These are phyloP conservation scores for Drosophila quasianomalipes DNA, from an alignment of 2,888 invertebrate genomes.

Conservation along the genomic window DNA sequence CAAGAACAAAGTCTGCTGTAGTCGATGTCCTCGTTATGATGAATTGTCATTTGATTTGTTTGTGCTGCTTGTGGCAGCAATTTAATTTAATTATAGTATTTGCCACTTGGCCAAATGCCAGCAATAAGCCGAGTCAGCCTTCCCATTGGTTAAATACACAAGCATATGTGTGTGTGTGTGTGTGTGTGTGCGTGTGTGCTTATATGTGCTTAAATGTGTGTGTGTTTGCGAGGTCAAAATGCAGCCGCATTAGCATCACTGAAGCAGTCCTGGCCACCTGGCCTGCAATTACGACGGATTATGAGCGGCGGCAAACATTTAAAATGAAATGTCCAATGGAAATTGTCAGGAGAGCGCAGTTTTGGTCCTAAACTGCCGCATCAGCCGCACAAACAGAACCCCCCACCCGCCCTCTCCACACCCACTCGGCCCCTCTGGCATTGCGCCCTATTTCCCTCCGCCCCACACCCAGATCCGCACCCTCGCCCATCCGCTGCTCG, in stretches of 20 bases:
- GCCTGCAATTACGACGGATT: conserved; percentile 71
- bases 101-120: conserved; percentile 83
- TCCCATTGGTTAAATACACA: conserved; percentile 59
- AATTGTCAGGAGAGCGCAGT: conserved; percentile 62
- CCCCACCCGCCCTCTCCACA: not conserved
- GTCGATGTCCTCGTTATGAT: conserved; percentile 62
- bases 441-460: not conserved
- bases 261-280: conserved; percentile 49
- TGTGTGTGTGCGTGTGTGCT: not conserved
- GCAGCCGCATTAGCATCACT: conserved; percentile 37
- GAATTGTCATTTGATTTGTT: conserved; percentile 82
- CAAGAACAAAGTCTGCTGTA: not conserved
- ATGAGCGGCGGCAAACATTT: conserved; percentile 74
- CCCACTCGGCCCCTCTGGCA: not conserved
- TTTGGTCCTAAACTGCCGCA: conserved; percentile 49
- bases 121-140: conserved; percentile 44
- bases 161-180: conserved; percentile 7
- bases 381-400: conserved; percentile 32
- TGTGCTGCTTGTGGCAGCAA: conserved; percentile 81
- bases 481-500: conserved; percentile 11
- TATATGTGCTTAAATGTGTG: not conserved
- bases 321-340: conserved; percentile 80
- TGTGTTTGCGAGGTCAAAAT: conserved; percentile 49
- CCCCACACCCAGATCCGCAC: not conserved
- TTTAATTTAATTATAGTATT: conserved; percentile 85